Evolutionary conservation across 1,140 invertebrate species (phyloP).

Genomic region (Drosophila sulfurigaster): DNA sequence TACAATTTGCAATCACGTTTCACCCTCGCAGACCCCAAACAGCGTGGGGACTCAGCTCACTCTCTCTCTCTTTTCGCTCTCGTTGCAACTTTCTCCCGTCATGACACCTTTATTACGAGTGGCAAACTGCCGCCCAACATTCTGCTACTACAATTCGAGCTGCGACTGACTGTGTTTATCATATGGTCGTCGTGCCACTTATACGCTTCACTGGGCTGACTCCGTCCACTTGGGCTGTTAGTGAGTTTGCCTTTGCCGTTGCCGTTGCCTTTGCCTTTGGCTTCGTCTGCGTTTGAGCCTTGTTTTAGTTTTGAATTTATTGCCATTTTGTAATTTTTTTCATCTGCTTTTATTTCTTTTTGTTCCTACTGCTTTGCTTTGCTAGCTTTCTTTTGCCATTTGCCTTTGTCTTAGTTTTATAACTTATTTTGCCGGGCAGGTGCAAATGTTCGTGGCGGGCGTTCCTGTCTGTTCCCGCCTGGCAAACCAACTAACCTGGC

Average conservation of each 20-base stretch:
- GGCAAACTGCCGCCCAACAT: slow-evolving; percentile 34
- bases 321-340: slow-evolving; percentile 77
- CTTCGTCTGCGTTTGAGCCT: slow-evolving; percentile 42
- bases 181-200: slow-evolving; percentile 67
- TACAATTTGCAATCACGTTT: slow-evolving; percentile 85
- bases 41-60: slow-evolving; percentile 1
- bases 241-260: slow-evolving; percentile 39
- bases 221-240: slow-evolving; percentile 36
- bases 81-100: slow-evolving; percentile 63
- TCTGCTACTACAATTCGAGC: slow-evolving; percentile 23
- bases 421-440: slow-evolving; percentile 75
- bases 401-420: slow-evolving; percentile 76
- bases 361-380: slow-evolving; percentile 21
- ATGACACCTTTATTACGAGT: slow-evolving; percentile 78
- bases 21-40: slow-evolving; percentile 27
- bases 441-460: slow-evolving; percentile 67
- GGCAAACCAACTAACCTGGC: slow-evolving; percentile 26
- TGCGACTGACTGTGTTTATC: slow-evolving; percentile 69
- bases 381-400: slow-evolving; percentile 29
- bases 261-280: background rate
- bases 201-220: slow-evolving; percentile 60
- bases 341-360: slow-evolving; percentile 22
- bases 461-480: slow-evolving; percentile 16
- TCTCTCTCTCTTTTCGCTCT: slow-evolving; percentile 11
- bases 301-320: slow-evolving; percentile 83